Evolutionary conservation across 2,113 vertebrate genomes (phyloP), one percentile per base, ranked within the genome.

Genomic region (Nothobranchius furzeri): DNA sequence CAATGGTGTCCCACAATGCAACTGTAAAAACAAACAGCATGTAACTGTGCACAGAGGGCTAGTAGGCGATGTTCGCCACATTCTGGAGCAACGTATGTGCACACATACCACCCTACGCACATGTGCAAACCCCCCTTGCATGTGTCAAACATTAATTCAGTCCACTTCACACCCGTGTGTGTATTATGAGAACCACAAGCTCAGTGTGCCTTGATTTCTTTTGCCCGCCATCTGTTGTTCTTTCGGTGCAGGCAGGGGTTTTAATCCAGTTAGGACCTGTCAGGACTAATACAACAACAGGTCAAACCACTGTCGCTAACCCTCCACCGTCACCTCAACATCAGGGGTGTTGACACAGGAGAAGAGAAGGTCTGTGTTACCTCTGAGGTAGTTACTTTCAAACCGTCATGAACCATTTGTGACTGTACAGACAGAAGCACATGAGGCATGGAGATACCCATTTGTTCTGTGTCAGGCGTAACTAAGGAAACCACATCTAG

Each of bases 1-100:
- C 75, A 25, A 81, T 53, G 75, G 80, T 86, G 82, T 88, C 89
- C 82, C 84, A 88, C 88, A 88, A 90, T 84, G 84, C 87, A 89
- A 87, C 36, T 87, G 83, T 85, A 76, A 89, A 89, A 90, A 89
- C 89, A 90, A 90, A 90, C 86, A 88, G 81, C 53, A 7, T 59
- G 73, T 43, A 73, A 86, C 70, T 69, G 69, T 76, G 73, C 82
- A 64, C 78, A 76, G 62, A 68, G 58, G 55, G 65, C 65, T 10
- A 54, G 70, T 61, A 77, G 84, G 72, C 36, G 55, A 76, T 48
- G 64, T 68, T 83, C 64, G 61, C 79, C 81, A 76, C 76, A 82
- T 61, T 73, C 42, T 61, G 61, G 62, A 52, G 64, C 35, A 51
- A 72, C 43, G 43, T 30, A 75, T 76, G 69, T 62, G 62, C 57